Evolutionary conservation across 92 coral and sea anemone genomes (phyloP).

Genomic region (Phymanthus crucifer): DNA sequence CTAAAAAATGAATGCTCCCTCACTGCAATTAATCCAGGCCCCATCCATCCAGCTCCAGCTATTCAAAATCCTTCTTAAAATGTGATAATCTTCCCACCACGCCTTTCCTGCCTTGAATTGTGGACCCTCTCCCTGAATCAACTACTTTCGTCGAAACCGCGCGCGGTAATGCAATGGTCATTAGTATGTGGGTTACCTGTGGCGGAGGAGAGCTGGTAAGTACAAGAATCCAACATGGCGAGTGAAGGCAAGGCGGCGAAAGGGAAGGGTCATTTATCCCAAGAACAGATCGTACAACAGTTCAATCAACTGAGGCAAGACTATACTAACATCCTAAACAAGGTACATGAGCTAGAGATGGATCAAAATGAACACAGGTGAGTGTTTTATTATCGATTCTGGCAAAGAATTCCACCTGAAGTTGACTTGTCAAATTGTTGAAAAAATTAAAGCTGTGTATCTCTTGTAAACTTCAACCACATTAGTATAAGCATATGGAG

Average conservation of each 20-base stretch:
- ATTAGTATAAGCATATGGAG: too few relatives aligned
- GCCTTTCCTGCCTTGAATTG: too few relatives aligned
- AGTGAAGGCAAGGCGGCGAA: conserved; percentile 64
- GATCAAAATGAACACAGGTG: conserved; percentile 96
- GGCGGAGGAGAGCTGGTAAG: conserved; percentile 7
- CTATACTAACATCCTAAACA: conserved; percentile 67
- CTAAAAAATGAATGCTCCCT: too few relatives aligned
- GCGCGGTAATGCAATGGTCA: too few relatives aligned
- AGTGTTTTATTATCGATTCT: background rate
- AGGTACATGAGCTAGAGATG: conserved; percentile 92
- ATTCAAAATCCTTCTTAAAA: too few relatives aligned
- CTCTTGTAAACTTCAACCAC: too few relatives aligned
- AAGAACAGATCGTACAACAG: conserved; percentile 78
- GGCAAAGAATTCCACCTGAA: background rate
- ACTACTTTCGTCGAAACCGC: too few relatives aligned
- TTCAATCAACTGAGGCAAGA: conserved; percentile 97
- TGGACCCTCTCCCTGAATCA: too few relatives aligned
- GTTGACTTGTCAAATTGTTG: background rate
- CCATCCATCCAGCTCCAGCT: too few relatives aligned
- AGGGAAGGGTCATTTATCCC: conserved; percentile 71
- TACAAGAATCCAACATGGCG: conserved; percentile 77
- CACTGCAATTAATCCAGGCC: too few relatives aligned
- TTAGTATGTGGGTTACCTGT: conserved; percentile 1
- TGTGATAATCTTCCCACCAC: too few relatives aligned
- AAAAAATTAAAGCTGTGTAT: too few relatives aligned